Evolutionary conservation across 2,113 vertebrate genomes (phyloP).

Genomic region (Meles meles): DNA sequence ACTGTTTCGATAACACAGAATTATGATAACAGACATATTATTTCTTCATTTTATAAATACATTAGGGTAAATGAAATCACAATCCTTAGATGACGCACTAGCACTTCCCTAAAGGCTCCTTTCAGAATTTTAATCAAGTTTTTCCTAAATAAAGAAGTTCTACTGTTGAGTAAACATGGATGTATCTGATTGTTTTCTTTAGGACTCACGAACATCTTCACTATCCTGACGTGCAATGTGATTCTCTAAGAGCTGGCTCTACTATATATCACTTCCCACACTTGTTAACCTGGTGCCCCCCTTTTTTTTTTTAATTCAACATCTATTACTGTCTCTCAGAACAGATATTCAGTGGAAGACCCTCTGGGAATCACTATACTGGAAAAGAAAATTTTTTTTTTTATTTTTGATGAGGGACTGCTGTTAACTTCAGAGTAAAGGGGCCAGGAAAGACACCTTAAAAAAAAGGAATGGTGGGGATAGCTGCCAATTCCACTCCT

Average conservation of each 20-base stretch:
- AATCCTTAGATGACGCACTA: not conserved
- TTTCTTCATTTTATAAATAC: not conserved
- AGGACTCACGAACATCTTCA: not conserved
- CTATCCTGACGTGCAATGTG: not conserved
- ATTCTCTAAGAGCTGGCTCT: not conserved
- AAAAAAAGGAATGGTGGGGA: not conserved
- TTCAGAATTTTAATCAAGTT: not conserved
- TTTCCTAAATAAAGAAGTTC: not conserved
- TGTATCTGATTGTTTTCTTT: not conserved
- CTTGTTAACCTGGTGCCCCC: not conserved
- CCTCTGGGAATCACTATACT: not conserved
- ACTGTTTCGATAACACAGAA: not conserved
- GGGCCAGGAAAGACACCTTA: not conserved
- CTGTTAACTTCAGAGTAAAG: not conserved
- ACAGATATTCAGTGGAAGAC: not conserved
- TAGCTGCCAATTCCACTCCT: not conserved
- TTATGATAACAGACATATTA: not conserved
- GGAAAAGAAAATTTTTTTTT: not conserved
- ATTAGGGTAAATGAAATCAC: not conserved
- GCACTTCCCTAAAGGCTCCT: not conserved
- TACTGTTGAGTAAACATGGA: not conserved
- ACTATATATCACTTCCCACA: not conserved
- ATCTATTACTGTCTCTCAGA: not conserved
- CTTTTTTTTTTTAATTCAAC: not conserved
- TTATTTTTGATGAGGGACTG: not conserved